Percentiles rank a stretch among this genome's conserved stretches.
These are phyloP conservation scores for Tipula vernalis DNA, from an alignment of 2,888 invertebrate species.

Conservation along the genomic window DNA sequence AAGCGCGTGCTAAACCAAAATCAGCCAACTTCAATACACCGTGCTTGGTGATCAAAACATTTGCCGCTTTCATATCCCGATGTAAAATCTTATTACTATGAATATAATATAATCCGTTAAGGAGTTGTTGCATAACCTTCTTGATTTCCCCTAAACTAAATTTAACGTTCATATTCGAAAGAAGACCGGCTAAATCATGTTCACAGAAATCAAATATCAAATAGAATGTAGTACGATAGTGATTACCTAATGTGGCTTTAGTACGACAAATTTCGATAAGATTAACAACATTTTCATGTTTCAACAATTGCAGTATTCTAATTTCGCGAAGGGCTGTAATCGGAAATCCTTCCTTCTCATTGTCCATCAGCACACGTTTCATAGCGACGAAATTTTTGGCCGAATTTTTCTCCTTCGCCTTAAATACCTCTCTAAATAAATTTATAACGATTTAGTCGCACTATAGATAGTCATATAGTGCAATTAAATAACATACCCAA, in stretches of 20 bases:
- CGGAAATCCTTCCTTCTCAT: conserved; percentile 99
- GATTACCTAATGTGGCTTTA: conserved; percentile 52
- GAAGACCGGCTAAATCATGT: conserved; percentile 90
- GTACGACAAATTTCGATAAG: conserved; percentile 94
- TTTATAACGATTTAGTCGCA: neutral
- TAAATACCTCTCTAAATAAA: conserved; percentile 87
- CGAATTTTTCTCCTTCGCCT: conserved; percentile 79
- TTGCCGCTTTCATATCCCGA: conserved; percentile 98
- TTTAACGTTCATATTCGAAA: conserved; percentile 91
- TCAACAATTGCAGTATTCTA: conserved; percentile 82
- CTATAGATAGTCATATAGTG: neutral
- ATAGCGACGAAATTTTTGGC: conserved; percentile 89
- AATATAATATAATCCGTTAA: conserved; percentile 87
- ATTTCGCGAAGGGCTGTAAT: conserved; percentile 97
- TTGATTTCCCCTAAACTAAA: conserved; percentile 95
- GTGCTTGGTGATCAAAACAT: conserved; percentile 91
- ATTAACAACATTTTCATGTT: conserved; percentile 95
- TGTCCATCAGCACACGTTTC: conserved; percentile 99
- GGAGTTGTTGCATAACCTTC: conserved; percentile 76
- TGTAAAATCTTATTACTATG: conserved; percentile 92
- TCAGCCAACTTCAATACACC: conserved; percentile 93
- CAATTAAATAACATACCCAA: conserved; percentile 50
- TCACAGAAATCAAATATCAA: conserved; percentile 98
- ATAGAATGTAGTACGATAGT: conserved; percentile 43
- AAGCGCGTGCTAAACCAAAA: conserved; percentile 92